Conservation (phyloP, 1,140 invertebrate species). For the Pseudomyrmex flavicornis region DNA sequence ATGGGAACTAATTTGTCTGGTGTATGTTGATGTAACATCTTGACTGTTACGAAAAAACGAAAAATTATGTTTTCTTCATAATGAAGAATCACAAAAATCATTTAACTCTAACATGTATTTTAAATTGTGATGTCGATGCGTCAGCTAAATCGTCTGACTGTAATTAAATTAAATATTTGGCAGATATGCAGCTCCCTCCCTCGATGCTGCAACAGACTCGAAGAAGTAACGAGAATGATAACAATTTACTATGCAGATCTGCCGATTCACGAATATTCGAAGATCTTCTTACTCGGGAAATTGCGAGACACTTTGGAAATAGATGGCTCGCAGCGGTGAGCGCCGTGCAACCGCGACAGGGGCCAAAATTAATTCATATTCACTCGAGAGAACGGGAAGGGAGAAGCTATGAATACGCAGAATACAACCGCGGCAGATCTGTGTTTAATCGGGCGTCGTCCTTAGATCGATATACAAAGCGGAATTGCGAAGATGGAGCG, state of each 20-base stretch:
- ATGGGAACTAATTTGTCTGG: conserved; percentile 22
- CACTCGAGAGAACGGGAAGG: conserved; percentile 20
- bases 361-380: conserved; percentile 73
- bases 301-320: conserved; percentile 72
- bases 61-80: no score
- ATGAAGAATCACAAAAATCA: not conserved
- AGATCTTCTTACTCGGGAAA: conserved; percentile 51
- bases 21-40: not conserved
- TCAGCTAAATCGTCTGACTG: not conserved
- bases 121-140: no score
- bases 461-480: conserved; percentile 16
- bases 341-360: conserved; percentile 13
- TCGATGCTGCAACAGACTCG: conserved; percentile 17
- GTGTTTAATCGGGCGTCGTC: conserved; percentile 23
- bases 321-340: conserved; percentile 54
- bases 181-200: not conserved
- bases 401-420: conserved; percentile 60
- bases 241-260: not conserved
- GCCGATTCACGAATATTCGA: conserved; percentile 43
- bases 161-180: not conserved
- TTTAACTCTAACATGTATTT: not conserved
- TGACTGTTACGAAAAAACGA: no score
- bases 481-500: not conserved
- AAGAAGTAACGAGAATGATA: conserved; percentile 32
- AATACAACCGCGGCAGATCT: conserved; percentile 14